Evolutionary conservation across 2,113 vertebrate genomes (phyloP).

Genomic region (Uria aalge): DNA sequence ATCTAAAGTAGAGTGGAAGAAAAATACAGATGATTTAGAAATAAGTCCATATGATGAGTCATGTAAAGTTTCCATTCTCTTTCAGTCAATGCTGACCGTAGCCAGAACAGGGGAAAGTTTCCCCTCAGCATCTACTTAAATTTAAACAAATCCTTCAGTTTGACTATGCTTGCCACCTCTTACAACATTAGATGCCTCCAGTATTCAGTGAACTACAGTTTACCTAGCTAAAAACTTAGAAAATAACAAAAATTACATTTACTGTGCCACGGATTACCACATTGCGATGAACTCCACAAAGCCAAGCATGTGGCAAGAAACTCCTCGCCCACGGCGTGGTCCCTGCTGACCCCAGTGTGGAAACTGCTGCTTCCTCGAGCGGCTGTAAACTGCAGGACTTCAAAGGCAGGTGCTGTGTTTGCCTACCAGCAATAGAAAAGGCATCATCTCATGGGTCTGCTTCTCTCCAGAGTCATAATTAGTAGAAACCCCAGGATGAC

Average conservation of each 20-base stretch:
- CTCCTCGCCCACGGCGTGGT: fast-evolving
- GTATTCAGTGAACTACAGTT: neutral
- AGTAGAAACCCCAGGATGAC: neutral
- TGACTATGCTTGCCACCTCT: neutral
- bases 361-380: neutral
- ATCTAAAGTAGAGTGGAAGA: neutral
- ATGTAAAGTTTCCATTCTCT: neutral
- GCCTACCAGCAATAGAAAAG: neutral
- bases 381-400: neutral
- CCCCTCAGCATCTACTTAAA: neutral
- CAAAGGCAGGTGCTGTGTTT: fast-evolving
- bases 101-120: neutral
- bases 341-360: neutral
- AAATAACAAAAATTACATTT: neutral
- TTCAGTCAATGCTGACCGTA: neutral
- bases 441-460: neutral
- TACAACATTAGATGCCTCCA: neutral
- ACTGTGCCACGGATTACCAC: neutral
- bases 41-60: neutral
- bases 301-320: neutral
- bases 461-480: neutral
- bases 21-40: neutral
- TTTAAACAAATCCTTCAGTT: neutral
- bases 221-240: neutral
- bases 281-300: neutral